Conservation (phyloP, 1,140 invertebrate species). For the Cydia fagiglandana region DNA sequence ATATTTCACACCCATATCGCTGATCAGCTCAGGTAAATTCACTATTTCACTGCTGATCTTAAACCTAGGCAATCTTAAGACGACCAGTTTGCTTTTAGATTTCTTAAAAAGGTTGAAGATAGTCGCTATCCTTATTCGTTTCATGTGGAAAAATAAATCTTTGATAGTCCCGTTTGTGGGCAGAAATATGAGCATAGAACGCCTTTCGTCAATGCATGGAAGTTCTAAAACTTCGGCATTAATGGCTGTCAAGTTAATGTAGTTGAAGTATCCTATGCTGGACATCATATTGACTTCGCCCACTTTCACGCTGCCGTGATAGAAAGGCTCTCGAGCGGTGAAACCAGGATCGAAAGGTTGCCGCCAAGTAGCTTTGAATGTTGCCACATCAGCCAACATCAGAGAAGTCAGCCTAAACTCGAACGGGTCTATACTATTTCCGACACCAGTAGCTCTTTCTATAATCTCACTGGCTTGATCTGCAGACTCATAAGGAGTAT, state of each 20-base stretch:
- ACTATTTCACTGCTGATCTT: slow-evolving; percentile 80
- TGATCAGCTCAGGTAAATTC: slow-evolving; percentile 79
- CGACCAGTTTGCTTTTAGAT: slow-evolving; percentile 48
- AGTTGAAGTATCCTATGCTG: slow-evolving; percentile 62
- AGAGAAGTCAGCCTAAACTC: slow-evolving; percentile 79
- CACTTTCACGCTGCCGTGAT: slow-evolving; percentile 51
- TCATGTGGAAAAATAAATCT: slow-evolving; percentile 71
- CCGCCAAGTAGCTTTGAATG: slow-evolving; percentile 86
- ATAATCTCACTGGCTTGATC: slow-evolving; percentile 49
- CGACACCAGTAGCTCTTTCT: slow-evolving; percentile 43
- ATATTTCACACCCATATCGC: slow-evolving; percentile 82
- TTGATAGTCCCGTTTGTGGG: slow-evolving; percentile 67
- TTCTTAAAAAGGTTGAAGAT: slow-evolving; percentile 76
- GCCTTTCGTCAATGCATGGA: slow-evolving; percentile 81
- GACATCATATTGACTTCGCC: slow-evolving; percentile 78
- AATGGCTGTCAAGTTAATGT: slow-evolving; percentile 62
- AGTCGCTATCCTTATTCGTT: slow-evolving; percentile 70
- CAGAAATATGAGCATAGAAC: slow-evolving; percentile 83
- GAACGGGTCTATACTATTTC: slow-evolving; percentile 48
- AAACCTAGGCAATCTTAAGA: slow-evolving; percentile 83
- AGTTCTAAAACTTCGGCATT: slow-evolving; percentile 82
- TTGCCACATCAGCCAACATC: slow-evolving; percentile 84
- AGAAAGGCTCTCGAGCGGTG: slow-evolving; percentile 77
- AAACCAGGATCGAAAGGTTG: slow-evolving; percentile 80
- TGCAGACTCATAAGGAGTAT: slow-evolving; percentile 44